Evolutionary conservation across 2,113 vertebrate genomes (phyloP), one percentile per base, ranked within the genome.

Genomic region (Orycteropus afer): DNA sequence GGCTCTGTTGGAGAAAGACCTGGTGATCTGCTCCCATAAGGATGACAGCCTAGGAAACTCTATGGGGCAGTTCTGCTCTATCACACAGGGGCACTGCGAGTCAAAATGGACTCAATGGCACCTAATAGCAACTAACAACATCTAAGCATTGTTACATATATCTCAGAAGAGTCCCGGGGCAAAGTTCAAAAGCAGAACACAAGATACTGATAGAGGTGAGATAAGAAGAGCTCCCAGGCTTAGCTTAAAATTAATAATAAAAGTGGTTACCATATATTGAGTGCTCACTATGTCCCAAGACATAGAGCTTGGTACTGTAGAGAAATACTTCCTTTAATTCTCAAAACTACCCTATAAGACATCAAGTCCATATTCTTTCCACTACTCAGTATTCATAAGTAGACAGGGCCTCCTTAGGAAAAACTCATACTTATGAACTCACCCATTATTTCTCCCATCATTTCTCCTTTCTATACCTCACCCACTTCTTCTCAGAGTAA

Each of bases 191-290:
- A 67, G 34, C 8, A 49, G 40, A 69, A 7, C 11, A 29, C 34
- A 69, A 9, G 57, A 87, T 47, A 51, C 29, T 57, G n/a, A 17
- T 18, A 82, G 51, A 90, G 57, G 59, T 47, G 11, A 4, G 57
- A 86, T 17, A 9, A 81, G 45, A 71, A 84, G 7, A 89, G 40
- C 57, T 86, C 29, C 17, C 57, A 82, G 29, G 14, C 14, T 20
- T 90, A 32, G 59, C 22, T 82, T 82, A 87, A 57, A 76, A 69
- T 61, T 47, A 88, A 32, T 76, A 94, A 34, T 49, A 93, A 78
- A 40, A 45, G 20, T 87, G 51, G 23, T 7, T 71, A 78, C 25
- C 45, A 6, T 17, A 87, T 55, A 32, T 14, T 81, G 20, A 71
- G 11, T 47, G 42, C 20, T 90, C 79, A 73, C 29, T 47, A 15